Percentiles rank a stretch among this genome's conserved stretches.
These are phyloP conservation scores for Disparrhopalites patrizii DNA, from an alignment of 2,888 invertebrate species.

Conservation along the genomic window DNA sequence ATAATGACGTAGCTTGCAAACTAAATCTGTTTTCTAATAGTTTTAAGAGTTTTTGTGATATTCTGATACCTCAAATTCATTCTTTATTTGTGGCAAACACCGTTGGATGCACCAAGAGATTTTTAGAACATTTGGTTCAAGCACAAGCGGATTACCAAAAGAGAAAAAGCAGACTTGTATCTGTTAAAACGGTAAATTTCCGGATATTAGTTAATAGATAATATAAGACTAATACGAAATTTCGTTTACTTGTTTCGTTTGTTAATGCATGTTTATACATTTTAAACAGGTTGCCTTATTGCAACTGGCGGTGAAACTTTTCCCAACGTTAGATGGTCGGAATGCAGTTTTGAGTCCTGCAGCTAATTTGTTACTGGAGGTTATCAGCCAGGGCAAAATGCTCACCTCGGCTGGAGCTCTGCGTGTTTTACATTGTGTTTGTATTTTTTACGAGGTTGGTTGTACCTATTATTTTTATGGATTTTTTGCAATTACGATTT, in stretches of 20 bases:
- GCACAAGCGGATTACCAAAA: conserved; percentile 13
- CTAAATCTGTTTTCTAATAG: conserved; percentile 7
- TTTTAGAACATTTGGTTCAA: conserved; percentile 23
- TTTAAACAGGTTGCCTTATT: conserved; percentile 65
- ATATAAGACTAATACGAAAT: background rate
- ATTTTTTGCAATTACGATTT: background rate
- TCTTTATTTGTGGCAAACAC: conserved; percentile 20
- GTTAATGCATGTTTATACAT: background rate
- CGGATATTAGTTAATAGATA: background rate
- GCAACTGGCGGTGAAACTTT: conserved; percentile 73
- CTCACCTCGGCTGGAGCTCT: background rate
- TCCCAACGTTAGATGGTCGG: conserved; percentile 83
- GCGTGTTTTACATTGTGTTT: conserved; percentile 2
- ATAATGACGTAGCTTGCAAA: background rate
- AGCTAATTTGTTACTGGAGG: conserved; percentile 2
- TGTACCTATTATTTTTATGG: background rate
- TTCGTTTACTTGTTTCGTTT: background rate
- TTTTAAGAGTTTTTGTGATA: conserved; percentile 10
- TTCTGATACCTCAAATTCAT: conserved; percentile 15
- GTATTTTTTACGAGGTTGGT: conserved; percentile 23
- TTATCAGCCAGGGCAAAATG: conserved; percentile 17
- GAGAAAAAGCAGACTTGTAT: background rate
- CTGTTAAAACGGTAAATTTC: background rate
- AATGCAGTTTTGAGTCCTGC: conserved; percentile 84
- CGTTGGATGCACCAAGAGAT: conserved; percentile 25